Percentiles rank a stretch among this genome's conserved stretches.
These are phyloP conservation scores for Huso huso DNA, from an alignment of 2,797 vertebrate genomes.

Conservation along the genomic window DNA sequence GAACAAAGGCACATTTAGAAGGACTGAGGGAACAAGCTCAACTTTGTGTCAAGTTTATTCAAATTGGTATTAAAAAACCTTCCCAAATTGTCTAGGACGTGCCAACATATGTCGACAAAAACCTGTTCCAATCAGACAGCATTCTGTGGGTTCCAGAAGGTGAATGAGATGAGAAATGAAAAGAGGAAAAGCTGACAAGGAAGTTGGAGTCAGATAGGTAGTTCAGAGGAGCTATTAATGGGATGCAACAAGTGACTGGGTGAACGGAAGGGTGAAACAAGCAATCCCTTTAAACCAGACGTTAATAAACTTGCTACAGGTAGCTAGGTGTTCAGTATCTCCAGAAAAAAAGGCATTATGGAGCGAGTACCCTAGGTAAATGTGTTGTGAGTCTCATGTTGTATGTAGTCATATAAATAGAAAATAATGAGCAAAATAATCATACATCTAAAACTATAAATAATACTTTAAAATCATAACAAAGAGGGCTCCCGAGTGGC, in stretches of 20 bases:
- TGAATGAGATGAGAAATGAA: slow-evolving; percentile 2
- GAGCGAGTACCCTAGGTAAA: too few species aligned
- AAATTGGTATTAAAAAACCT: slow-evolving; percentile 14
- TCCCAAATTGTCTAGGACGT: slow-evolving; percentile 4
- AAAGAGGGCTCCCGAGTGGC: too few species aligned
- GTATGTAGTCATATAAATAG: too few species aligned
- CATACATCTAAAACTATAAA: too few species aligned
- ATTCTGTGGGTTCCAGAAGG: not conserved
- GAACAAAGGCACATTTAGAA: slow-evolving; percentile 69
- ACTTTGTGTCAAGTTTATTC: slow-evolving; percentile 11
- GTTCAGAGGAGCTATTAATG: slow-evolving; percentile 9
- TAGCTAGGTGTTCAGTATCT: too few species aligned
- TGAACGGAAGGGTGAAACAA: not conserved
- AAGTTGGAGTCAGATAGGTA: slow-evolving; percentile 10
- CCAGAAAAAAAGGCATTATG: too few species aligned
- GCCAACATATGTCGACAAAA: not conserved
- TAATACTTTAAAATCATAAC: too few species aligned
- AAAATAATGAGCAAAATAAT: too few species aligned
- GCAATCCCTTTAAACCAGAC: too few species aligned
- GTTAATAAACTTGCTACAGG: too few species aligned
- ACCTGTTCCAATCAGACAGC: not conserved
- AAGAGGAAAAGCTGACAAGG: not conserved
- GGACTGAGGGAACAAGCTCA: slow-evolving; percentile 23
- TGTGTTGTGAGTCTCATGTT: too few species aligned
- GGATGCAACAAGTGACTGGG: not conserved